Percentiles rank a stretch among this genome's conserved stretches.
These are phyloP conservation scores for Drosophila crucigera DNA, from an alignment of 2,888 invertebrate genomes.

Conservation along the genomic window DNA sequence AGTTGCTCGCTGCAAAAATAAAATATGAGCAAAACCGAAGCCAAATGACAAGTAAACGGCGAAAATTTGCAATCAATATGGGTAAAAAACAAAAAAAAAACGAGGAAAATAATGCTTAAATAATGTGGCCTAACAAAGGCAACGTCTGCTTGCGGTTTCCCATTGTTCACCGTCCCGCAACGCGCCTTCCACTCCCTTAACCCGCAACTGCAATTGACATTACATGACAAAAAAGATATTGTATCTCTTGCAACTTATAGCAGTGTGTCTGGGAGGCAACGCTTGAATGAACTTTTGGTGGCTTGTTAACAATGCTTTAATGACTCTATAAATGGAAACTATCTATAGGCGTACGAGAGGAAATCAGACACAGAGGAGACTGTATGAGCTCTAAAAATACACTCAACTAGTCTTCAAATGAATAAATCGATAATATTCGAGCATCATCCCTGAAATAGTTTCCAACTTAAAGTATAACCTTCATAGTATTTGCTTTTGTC, in stretches of 20 bases:
- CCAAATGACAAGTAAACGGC: constrained; percentile 50
- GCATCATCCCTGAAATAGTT: not conserved
- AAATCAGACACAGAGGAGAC: not conserved
- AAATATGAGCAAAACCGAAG: constrained; percentile 27
- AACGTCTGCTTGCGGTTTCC: constrained; percentile 54
- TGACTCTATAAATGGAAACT: constrained; percentile 43
- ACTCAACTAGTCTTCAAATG: not conserved
- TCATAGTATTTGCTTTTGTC: too few relatives aligned
- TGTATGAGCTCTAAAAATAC: not conserved
- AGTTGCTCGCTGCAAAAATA: constrained; percentile 22
- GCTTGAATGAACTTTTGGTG: constrained; percentile 54
- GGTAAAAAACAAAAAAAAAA: constrained; percentile 14
- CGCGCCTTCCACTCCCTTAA: not conserved
- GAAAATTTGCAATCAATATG: constrained; percentile 71
- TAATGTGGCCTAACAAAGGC: constrained; percentile 45
- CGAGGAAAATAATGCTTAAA: constrained; percentile 41
- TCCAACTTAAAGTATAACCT: not conserved
- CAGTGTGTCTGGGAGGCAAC: constrained; percentile 44
- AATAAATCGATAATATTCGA: not conserved
- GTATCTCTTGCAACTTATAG: constrained; percentile 54
- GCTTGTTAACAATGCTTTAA: constrained; percentile 49
- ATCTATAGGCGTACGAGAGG: not conserved
- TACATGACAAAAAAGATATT: constrained; percentile 44
- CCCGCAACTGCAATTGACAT: constrained; percentile 51
- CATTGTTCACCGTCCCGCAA: not conserved